These are phyloP conservation scores for Augochlora pura DNA, from an alignment of 1,140 invertebrate species.

Conservation along the genomic window DNA sequence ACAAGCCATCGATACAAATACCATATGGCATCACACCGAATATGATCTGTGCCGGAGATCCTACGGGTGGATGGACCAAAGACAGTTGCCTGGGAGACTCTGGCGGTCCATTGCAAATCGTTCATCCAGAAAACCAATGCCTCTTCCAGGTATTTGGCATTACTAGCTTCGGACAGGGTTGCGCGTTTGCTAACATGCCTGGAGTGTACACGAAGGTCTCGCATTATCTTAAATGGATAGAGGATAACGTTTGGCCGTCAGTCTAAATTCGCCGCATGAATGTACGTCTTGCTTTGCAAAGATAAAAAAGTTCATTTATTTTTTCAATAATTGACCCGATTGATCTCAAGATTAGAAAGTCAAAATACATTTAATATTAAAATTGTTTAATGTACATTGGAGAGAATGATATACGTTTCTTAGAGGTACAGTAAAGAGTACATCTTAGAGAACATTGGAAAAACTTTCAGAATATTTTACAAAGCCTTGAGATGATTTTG, in stretches of 20 bases:
- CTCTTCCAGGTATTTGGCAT: slow-evolving; percentile 82
- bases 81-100: slow-evolving; percentile 90
- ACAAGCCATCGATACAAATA: slow-evolving; percentile 73
- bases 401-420: slow-evolving; percentile 7
- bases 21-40: slow-evolving; percentile 80
- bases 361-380: slow-evolving; percentile 29
- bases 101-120: slow-evolving; percentile 83
- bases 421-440: not conserved
- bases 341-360: slow-evolving; percentile 13
- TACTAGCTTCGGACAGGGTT: slow-evolving; percentile 83
- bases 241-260: slow-evolving; percentile 64
- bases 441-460: too few species aligned
- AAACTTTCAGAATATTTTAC: not conserved
- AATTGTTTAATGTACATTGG: slow-evolving; percentile 11
- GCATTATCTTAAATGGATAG: slow-evolving; percentile 70
- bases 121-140: slow-evolving; percentile 74
- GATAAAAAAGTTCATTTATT: slow-evolving; percentile 47
- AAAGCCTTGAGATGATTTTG: too few species aligned
- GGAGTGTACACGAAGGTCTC: slow-evolving; percentile 81
- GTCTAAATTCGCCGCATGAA: not conserved
- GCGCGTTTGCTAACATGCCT: slow-evolving; percentile 79
- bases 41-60: slow-evolving; percentile 88
- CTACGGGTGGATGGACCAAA: slow-evolving; percentile 80
- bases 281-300: slow-evolving; percentile 37
- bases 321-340: not conserved